phyloP scores from a whole-genome alignment of 2,113 vertebrate genomes.

The Sardina pilchardus region DNA sequence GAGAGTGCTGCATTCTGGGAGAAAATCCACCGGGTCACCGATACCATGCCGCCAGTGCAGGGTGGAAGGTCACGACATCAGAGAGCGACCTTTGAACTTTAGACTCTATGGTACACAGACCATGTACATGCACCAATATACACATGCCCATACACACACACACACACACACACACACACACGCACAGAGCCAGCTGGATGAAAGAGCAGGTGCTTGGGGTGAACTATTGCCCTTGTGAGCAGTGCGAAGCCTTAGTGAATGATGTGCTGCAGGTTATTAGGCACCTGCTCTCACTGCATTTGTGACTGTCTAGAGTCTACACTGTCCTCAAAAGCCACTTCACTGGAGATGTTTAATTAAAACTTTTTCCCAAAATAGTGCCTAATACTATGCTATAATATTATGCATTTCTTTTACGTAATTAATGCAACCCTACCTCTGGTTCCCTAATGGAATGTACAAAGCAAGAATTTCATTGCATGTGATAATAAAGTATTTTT shows the following conservation, averaged over 20 bases:
- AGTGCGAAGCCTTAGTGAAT: background rate
- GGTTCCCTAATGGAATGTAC: too few relatives aligned
- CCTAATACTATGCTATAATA: background rate
- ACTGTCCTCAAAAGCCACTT: too few relatives aligned
- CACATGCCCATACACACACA: slow-evolving; percentile 15
- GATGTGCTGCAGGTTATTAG: background rate
- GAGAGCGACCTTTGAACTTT: background rate
- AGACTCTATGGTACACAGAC: background rate
- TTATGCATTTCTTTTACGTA: background rate
- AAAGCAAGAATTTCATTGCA: too few relatives aligned
- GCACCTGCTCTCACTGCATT: background rate
- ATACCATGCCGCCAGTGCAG: background rate
- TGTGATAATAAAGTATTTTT: too few relatives aligned
- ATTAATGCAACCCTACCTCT: too few relatives aligned
- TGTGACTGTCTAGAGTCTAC: background rate
- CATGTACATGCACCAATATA: background rate
- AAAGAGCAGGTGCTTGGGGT: background rate
- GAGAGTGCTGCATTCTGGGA: background rate
- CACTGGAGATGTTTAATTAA: background rate
- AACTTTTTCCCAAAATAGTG: background rate
- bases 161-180: slow-evolving; percentile 5
- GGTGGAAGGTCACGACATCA: background rate
- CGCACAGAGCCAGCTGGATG: background rate
- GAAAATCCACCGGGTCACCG: background rate
- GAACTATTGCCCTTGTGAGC: background rate